These are phyloP conservation scores for Gymnopithys bicolor DNA, from an alignment of 2,797 vertebrate species.

Conservation along the genomic window DNA sequence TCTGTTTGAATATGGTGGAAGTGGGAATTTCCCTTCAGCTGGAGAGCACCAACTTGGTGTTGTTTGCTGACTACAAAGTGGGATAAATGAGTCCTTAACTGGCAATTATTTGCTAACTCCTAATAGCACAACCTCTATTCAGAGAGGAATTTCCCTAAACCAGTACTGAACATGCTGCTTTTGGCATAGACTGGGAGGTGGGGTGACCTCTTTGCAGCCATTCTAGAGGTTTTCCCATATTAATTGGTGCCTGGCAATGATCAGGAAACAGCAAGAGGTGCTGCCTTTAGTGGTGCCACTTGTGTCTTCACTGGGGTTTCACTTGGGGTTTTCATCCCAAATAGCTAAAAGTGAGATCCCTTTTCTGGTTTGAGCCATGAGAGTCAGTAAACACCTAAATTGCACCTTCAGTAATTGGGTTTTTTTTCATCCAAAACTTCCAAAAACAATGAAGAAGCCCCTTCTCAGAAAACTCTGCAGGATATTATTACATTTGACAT, in stretches of 20 bases:
- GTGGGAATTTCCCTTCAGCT: not conserved
- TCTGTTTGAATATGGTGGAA: not conserved
- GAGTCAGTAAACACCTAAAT: not conserved
- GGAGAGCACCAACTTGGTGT: not conserved
- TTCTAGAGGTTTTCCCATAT: not conserved
- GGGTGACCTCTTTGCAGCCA: not conserved
- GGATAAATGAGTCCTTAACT: not conserved
- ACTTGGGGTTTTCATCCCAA: not conserved
- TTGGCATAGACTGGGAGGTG: not conserved
- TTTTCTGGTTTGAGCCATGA: fast-evolving
- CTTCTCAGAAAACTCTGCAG: not conserved
- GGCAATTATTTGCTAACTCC: not conserved
- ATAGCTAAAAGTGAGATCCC: not conserved
- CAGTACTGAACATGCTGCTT: not conserved
- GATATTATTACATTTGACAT: not conserved
- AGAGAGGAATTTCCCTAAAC: not conserved
- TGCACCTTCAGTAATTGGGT: fast-evolving
- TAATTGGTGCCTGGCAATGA: not conserved
- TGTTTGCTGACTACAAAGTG: not conserved
- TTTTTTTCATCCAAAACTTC: not conserved
- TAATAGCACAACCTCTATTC: not conserved
- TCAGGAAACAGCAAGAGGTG: not conserved
- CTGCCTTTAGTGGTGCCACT: not conserved
- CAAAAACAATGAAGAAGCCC: fast-evolving
- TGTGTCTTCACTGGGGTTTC: not conserved